Percentiles rank a stretch among this genome's conserved stretches.
phyloP scores from a whole-genome alignment of 2,888 invertebrate genomes.

The Cheilosia variabilis region DNA sequence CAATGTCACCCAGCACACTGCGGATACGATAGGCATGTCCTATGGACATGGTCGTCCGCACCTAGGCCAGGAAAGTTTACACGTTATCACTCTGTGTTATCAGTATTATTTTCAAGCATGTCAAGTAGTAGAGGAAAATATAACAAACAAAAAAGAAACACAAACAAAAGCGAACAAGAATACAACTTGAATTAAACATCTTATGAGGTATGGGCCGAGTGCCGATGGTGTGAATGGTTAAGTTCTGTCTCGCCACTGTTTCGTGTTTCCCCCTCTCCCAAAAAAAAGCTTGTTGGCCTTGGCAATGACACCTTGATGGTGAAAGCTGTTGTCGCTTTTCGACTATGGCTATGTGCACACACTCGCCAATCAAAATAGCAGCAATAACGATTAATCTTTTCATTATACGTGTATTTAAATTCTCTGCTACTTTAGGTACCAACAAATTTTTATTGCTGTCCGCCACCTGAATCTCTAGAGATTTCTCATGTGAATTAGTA shows the following conservation, averaged over 20 bases:
- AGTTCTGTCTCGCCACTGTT: conserved; percentile 58
- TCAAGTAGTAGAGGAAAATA: conserved; percentile 12
- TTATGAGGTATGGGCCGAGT: conserved; percentile 21
- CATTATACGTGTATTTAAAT: conserved; percentile 15
- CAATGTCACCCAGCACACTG: conserved; percentile 15
- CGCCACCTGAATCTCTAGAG: conserved; percentile 27
- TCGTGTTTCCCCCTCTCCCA: conserved; percentile 31
- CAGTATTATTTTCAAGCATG: conserved; percentile 15
- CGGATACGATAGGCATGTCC: conserved; percentile 12
- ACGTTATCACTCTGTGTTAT: conserved; percentile 33
- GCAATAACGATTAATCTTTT: conserved; percentile 45
- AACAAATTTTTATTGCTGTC: conserved; percentile 1
- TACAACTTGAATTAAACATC: conserved; percentile 54
- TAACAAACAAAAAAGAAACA: neutral
- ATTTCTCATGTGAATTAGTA: conserved; percentile 17
- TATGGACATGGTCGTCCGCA: conserved; percentile 33
- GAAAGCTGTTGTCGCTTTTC: conserved; percentile 74
- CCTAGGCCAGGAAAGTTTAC: conserved; percentile 29
- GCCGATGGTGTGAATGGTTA: conserved; percentile 57
- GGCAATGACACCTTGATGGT: conserved; percentile 75
- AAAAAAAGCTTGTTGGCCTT: conserved; percentile 74
- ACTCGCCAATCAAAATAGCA: conserved; percentile 52
- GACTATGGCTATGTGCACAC: conserved; percentile 60
- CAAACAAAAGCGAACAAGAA: conserved; percentile 17
- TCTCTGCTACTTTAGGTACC: neutral